phyloP scores from a whole-genome alignment of 2,888 invertebrate genomes.

The Acleris laterana region DNA sequence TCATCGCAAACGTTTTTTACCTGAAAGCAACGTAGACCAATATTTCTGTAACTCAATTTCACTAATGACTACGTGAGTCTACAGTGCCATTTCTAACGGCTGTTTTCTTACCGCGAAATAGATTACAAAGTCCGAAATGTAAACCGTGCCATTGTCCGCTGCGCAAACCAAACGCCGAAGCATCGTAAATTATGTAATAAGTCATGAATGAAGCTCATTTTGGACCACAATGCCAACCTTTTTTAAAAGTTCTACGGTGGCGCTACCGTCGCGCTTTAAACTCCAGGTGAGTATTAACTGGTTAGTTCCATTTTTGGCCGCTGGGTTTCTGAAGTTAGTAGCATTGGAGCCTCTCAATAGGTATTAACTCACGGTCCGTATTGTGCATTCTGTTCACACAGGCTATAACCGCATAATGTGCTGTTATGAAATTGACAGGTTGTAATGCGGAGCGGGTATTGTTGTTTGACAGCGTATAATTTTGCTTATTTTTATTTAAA shows the following conservation, averaged over 20 bases:
- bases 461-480: constrained; percentile 7
- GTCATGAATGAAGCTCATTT: constrained; percentile 23
- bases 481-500: constrained; percentile 1
- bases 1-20: too few species aligned
- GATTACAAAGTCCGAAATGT: constrained; percentile 17
- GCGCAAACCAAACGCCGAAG: constrained; percentile 12
- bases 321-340: background rate
- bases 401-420: constrained; percentile 7
- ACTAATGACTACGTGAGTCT: background rate
- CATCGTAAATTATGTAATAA: constrained; percentile 13
- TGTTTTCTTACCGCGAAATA: background rate
- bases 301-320: constrained; percentile 8
- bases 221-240: constrained; percentile 13
- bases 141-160: constrained; percentile 17
- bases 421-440: constrained; percentile 16
- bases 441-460: constrained; percentile 1
- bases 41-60: background rate
- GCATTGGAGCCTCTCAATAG: background rate
- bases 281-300: background rate
- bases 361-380: constrained; percentile 21
- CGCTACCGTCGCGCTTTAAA: background rate
- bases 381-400: constrained; percentile 6
- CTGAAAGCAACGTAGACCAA: background rate
- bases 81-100: background rate
- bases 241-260: background rate